phyloP scores from a whole-genome alignment of 2,888 invertebrate genomes.

The Scaptomyza cyrtandrae region DNA sequence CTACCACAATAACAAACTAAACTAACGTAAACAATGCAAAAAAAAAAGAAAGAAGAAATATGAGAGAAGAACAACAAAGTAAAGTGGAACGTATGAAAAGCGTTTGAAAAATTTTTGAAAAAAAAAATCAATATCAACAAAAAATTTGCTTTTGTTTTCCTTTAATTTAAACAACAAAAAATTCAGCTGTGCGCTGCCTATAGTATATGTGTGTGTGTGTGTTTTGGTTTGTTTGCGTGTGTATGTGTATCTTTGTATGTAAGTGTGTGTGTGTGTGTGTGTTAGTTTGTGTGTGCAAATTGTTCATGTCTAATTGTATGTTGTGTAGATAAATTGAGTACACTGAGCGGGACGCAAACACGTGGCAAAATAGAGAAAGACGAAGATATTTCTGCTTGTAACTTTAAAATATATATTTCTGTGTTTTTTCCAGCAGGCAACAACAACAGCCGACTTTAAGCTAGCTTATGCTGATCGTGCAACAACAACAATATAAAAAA shows the following conservation, averaged over 20 bases:
- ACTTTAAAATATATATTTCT: constrained; percentile 42
- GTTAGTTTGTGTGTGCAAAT: constrained; percentile 27
- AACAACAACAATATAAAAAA: constrained; percentile 16
- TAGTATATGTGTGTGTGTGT: constrained; percentile 16
- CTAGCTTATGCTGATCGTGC: constrained; percentile 24
- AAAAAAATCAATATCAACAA: constrained; percentile 28
- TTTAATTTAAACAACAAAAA: constrained; percentile 37
- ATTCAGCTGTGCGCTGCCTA: constrained; percentile 19
- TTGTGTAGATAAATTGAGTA: constrained; percentile 14
- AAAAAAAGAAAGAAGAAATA: constrained; percentile 57
- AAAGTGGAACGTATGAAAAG: constrained; percentile 57
- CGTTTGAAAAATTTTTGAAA: constrained; percentile 50
- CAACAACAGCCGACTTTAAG: constrained; percentile 13
- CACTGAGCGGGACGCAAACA: constrained; percentile 25
- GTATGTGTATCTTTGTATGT: constrained; percentile 41
- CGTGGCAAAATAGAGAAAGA: constrained; percentile 21
- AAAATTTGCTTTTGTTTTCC: constrained; percentile 55
- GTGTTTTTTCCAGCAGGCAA: constrained; percentile 52
- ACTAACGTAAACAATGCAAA: constrained; percentile 69
- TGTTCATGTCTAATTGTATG: constrained; percentile 41
- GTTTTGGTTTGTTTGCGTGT: constrained; percentile 17
- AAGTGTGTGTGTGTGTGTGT: constrained; percentile 12
- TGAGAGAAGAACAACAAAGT: constrained; percentile 50
- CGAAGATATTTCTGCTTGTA: constrained; percentile 45
- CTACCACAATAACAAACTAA: constrained; percentile 54